Conservation (phyloP, 2,113 vertebrate species). For the Pterophyllum scalare region DNA sequence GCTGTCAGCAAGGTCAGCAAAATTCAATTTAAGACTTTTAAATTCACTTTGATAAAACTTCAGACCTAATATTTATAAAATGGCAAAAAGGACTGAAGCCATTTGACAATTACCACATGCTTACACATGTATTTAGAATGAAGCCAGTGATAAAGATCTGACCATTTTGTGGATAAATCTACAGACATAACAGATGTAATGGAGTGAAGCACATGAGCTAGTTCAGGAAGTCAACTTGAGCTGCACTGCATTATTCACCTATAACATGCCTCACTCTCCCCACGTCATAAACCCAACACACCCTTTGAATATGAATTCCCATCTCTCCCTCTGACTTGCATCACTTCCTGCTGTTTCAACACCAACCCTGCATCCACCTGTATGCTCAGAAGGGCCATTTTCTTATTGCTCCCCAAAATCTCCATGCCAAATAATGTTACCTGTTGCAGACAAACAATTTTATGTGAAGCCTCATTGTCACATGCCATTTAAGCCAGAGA, state of each 20-base stretch:
- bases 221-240: not conserved
- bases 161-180: not conserved
- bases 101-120: not conserved
- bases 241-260: constrained; percentile 7
- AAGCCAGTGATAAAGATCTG: not conserved
- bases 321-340: not conserved
- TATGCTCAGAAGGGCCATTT: not conserved
- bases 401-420: not conserved
- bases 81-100: not conserved
- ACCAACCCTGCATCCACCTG: not conserved
- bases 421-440: not conserved
- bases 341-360: not conserved
- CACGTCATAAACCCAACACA: not conserved
- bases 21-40: not conserved
- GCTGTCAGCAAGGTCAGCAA: not conserved
- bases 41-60: constrained; percentile 5
- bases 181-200: not conserved
- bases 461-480: too few species aligned
- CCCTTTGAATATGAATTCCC: not conserved
- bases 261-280: not conserved
- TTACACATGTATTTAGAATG: not conserved
- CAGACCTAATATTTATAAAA: not conserved
- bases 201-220: not conserved
- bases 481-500: too few species aligned
- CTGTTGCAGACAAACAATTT: not conserved